phyloP scores from a whole-genome alignment of 2,797 vertebrate genomes.

The Chrosomus eos region DNA sequence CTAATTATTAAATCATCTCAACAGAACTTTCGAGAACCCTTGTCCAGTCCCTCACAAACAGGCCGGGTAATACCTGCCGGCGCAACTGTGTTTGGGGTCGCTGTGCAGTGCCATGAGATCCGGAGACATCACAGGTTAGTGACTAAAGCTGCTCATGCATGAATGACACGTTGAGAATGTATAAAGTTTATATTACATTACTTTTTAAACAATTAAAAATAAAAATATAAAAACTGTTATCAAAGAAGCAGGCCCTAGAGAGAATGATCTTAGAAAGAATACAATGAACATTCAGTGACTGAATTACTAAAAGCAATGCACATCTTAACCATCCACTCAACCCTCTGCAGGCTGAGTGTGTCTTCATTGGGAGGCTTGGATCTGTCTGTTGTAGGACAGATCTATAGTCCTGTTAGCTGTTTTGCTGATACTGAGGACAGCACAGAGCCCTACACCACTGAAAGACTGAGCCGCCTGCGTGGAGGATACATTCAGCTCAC shows the following conservation, averaged over 20 bases:
- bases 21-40: conserved; percentile 66
- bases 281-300: not conserved
- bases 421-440: conserved; percentile 82
- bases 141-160: not conserved
- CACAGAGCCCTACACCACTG: conserved; percentile 94
- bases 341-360: conserved; percentile 76
- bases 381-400: conserved; percentile 79
- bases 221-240: not conserved
- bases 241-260: not conserved
- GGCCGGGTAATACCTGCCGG: conserved; percentile 93
- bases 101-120: conserved; percentile 90
- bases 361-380: conserved; percentile 83
- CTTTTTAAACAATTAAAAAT: not conserved
- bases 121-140: conserved; percentile 91
- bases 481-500: conserved; percentile 89
- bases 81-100: conserved; percentile 90
- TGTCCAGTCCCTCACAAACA: conserved; percentile 69
- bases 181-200: not conserved
- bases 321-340: not conserved
- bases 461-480: conserved; percentile 89
- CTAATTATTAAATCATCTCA: not conserved
- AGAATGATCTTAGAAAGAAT: not conserved
- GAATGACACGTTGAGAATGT: not conserved
- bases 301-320: not conserved
- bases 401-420: conserved; percentile 85